Base-by-base conservation (phyloP, 2,797 vertebrate species). In the Geotrypetes seraphini region DNA sequence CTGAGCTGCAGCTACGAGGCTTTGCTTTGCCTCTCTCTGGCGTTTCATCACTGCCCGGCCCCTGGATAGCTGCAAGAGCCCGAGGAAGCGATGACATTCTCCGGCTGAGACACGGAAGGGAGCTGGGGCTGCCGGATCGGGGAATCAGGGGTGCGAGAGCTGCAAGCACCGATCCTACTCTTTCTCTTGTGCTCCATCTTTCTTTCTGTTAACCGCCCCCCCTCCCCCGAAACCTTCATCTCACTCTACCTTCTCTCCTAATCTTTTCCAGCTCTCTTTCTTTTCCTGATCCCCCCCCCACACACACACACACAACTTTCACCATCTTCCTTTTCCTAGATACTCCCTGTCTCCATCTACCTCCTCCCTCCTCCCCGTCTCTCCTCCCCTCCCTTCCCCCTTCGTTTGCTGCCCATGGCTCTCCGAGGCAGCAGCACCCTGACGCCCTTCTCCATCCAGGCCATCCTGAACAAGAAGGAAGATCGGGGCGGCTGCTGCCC, bases 391-490 rank as follows among this genome's bases (percentile, higher is more conserved):
- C n/a, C n/a, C n/a, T n/a, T n/a, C n/a, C n/a, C n/a, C n/a, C n/a
- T n/a, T n/a, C n/a, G n/a, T n/a, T n/a, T n/a, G n/a, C n/a, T 17
- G 22, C 57, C 29, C 51, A 97, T 96, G 93, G 90, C 92, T 45
- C 80, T 91, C 54, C 90, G 90, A 55, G 84, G 81, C 43, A 78
- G 82, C 57, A 73, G 63, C 74, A 74, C 89, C 51, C 73, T 94
- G 61, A 91, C 90, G 81, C 90, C 92, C 16, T 97, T 97, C 69
- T 96, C 92, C 27, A 97, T 97, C 73, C 93, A 97, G 69, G 91
- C 92, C 45, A 96, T 97, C 65, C 79, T 97, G 44, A 90, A 91
- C 78, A 88, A 87, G 66, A 96, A 91, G 63, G 90, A 93, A 57
- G 84, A 88, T 33, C 60, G 71, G 8, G 40, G 53, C 11, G 57